Base-by-base conservation (phyloP, 2,888 invertebrate species). In the Pandemis cinnamomeana region DNA sequence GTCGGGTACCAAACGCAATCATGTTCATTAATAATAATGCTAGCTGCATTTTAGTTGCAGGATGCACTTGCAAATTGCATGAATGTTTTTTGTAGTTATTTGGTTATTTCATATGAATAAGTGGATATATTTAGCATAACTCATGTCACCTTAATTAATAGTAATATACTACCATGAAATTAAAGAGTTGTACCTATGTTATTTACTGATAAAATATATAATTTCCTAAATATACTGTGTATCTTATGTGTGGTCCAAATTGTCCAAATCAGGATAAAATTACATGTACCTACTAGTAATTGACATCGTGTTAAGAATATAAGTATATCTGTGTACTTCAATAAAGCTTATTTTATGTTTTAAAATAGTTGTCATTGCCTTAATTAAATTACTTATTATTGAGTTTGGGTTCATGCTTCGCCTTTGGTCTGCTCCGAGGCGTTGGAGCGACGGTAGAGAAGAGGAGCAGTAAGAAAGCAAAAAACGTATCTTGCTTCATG, bases 201-300 rank as follows among this genome's bases (percentile, higher is more conserved):
- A 42, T 42, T 15, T 53, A 51, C 42, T 42, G 7, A 20, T 27
- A 36, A 64, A 41, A 71, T 7, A 11, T 7, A 36, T 58, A 60
- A 6, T 71, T 55, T 44, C 58, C 58, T 46, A 36, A 58, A 36
- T 64, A 60, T 10, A 11, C 1, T 20, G 5, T 55, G 10, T 27
- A n/a, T 15, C 51, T 5, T 36, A 67, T 53, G 42, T 7, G 20
- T 36, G 61, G 66, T 71, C 66, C 66, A 71, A 66, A n/a, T 41
- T 60, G 64, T 66, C 66, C 66, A 67, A 46, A 61, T 67, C 60
- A 42, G 66, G 48, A 71, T 61, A 48, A 69, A 69, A 69, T 61
- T 36, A n/a, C 0, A 15, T 53, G 7, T 8, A 27, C 11, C 3
- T 58, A 58, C 27, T 58, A 58, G 58, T 27, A 27, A 27, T 10